Conservation (phyloP, 2,113 vertebrate species). For the Clarias gariepinus region DNA sequence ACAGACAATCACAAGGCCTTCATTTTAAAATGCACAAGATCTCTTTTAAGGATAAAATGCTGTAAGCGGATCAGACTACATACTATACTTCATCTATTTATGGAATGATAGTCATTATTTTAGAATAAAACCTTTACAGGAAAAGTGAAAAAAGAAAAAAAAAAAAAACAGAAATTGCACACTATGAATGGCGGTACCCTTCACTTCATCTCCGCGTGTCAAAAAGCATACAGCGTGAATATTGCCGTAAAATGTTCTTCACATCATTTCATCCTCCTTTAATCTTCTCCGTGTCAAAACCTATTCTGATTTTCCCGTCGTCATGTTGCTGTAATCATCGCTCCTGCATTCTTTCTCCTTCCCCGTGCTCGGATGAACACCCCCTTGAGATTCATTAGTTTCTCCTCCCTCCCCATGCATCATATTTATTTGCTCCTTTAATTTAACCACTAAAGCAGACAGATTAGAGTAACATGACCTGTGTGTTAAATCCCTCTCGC, state of each 20-base stretch:
- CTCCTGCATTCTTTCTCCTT: not conserved
- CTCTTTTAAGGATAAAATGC: not conserved
- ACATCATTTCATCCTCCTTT: not conserved
- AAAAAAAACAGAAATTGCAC: not conserved
- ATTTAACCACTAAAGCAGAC: conserved; percentile 20
- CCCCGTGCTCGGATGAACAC: not conserved
- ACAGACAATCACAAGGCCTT: no score
- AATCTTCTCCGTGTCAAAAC: not conserved
- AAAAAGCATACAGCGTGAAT: not conserved
- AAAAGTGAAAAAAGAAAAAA: not conserved
- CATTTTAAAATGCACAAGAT: not conserved
- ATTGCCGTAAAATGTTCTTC: not conserved
- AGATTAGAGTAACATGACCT: conserved; percentile 36
- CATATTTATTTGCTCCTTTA: conserved; percentile 15
- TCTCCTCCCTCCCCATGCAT: not conserved
- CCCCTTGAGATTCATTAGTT: conserved; percentile 35
- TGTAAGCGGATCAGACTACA: not conserved
- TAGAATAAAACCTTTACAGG: not conserved
- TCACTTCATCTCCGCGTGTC: not conserved
- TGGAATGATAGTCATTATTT: not conserved
- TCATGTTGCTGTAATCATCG: not conserved
- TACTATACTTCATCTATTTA: not conserved
- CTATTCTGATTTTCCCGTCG: not conserved
- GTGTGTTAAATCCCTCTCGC: conserved; percentile 30
- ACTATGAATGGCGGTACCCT: not conserved